phyloP scores from a whole-genome alignment of 2,113 vertebrate species.

The Seriola quinqueradiata region DNA sequence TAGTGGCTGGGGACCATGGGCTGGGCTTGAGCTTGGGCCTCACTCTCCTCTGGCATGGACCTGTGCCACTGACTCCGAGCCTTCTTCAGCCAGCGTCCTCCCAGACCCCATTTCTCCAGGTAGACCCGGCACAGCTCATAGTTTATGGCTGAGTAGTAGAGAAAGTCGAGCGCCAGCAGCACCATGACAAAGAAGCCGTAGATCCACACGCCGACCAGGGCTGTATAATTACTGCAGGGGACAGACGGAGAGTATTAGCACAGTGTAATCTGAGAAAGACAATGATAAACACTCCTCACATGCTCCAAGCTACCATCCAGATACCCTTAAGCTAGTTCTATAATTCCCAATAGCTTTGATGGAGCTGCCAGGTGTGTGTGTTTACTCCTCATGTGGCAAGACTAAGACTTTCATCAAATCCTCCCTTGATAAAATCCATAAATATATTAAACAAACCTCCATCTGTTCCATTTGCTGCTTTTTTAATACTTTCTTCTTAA shows the following conservation, averaged over 20 bases:
- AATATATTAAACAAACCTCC: conserved; percentile 33
- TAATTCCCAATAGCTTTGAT: conserved; percentile 32
- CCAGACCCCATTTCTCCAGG: conserved; percentile 95
- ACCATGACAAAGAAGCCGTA: conserved; percentile 97
- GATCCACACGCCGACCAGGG: conserved; percentile 97
- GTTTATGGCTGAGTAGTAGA: conserved; percentile 99
- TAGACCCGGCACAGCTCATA: conserved; percentile 95
- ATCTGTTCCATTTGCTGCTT: conserved; percentile 61
- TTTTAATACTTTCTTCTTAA: conserved; percentile 43
- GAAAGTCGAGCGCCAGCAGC: conserved; percentile 93
- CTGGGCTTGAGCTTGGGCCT: conserved; percentile 73
- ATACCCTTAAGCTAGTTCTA: conserved; percentile 39
- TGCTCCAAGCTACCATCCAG: conserved; percentile 29
- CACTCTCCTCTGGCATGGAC: conserved; percentile 84
- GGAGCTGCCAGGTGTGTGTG: conserved; percentile 57
- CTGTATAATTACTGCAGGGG: conserved; percentile 93
- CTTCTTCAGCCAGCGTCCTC: conserved; percentile 94
- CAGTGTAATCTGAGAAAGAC: conserved; percentile 33
- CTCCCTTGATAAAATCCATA: conserved; percentile 46
- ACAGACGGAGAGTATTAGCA: conserved; percentile 40
- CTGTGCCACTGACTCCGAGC: conserved; percentile 90
- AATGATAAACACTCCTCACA: conserved; percentile 49
- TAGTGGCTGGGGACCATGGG: conserved; percentile 78
- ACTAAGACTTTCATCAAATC: conserved; percentile 41
- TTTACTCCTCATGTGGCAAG: conserved; percentile 52